Base-by-base conservation (phyloP, 1,140 invertebrate species). In the Drosophila parabipectinata region DNA sequence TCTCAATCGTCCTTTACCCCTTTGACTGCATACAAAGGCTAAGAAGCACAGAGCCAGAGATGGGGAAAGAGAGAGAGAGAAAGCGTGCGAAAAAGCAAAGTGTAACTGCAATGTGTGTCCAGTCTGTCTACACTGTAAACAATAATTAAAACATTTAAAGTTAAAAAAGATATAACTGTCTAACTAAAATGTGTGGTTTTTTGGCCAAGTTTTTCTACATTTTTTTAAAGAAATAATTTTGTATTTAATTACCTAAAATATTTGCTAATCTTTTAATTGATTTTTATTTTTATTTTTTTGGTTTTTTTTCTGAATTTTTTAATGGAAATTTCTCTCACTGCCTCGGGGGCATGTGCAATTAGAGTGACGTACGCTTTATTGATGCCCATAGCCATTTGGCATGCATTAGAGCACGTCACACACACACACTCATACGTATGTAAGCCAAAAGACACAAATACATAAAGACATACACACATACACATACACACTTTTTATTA, bases 361-460 rank as follows among this genome's bases (percentile, higher is more conserved):
- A 87, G 69, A 85, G 82, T 85, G 82, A 85, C 82, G 82, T 75
- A 85, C 82, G 78, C 78, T 85, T 85, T 85, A 85, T 85, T 85
- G 82, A 85, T 87, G 82, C 83, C 74, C 59, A 66, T 67, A 66
- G 83, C 82, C 78, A 87, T 85, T 85, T 87, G 74, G 78, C 82
- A 87, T 85, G 82, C 82, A 85, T 87, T 85, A 85, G 82, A 54
- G 80, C 50, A 50, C 51, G 56, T 37, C 55, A 72, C 66, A 72
- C 56, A 45, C 10, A 68, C n/a, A 34, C 30, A 21, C 21, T 3
- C 21, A 21, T 21, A 3, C 21, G 3, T 21, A 21, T 21, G 21
- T 21, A 21, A 3, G 21, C 9, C 26, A 26, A 54, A 26, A 64
- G n/a, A 52, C 28, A 45, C 18, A n/a, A n/a, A n/a, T n/a, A n/a